phyloP scores from a whole-genome alignment of 2,797 vertebrate species.

The Eremophila alpestris region DNA sequence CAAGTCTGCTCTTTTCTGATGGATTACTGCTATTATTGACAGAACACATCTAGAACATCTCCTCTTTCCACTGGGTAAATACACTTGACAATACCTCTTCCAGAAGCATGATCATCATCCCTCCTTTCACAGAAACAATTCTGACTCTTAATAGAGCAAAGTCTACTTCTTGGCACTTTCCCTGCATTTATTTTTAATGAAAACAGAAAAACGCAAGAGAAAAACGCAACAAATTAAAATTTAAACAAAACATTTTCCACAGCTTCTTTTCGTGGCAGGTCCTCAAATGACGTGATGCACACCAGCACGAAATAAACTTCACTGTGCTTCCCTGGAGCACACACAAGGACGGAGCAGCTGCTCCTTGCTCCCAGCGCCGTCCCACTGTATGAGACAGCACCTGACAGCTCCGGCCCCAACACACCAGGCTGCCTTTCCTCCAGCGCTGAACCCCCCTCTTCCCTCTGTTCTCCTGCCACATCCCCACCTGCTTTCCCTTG shows the following conservation, averaged over 20 bases:
- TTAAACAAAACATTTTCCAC: not conserved
- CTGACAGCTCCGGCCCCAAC: rapidly evolving
- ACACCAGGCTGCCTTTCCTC: not conserved
- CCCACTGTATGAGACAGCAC: rapidly evolving
- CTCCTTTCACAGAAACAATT: not conserved
- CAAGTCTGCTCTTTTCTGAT: not conserved
- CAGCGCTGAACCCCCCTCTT: not conserved
- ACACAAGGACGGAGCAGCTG: rapidly evolving
- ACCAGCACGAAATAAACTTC: not conserved
- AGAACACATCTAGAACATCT: slow-evolving; percentile 11
- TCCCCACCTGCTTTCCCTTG: rapidly evolving
- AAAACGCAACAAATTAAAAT: not conserved
- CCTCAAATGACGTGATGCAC: rapidly evolving
- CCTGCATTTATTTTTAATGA: not conserved
- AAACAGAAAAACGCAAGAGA: not conserved
- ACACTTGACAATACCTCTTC: slow-evolving; percentile 32
- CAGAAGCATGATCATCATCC: not conserved
- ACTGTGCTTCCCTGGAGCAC: rapidly evolving
- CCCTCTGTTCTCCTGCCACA: not conserved
- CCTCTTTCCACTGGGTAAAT: not conserved
- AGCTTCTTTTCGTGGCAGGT: not conserved
- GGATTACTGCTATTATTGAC: slow-evolving; percentile 4
- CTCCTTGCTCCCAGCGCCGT: not conserved
- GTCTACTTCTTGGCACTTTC: not conserved
- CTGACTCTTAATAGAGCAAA: not conserved